Evolutionary conservation across 2,113 vertebrate genomes (phyloP), one percentile per base, ranked within the genome.

Genomic region (Cryptomyrus ogoouensis): DNA sequence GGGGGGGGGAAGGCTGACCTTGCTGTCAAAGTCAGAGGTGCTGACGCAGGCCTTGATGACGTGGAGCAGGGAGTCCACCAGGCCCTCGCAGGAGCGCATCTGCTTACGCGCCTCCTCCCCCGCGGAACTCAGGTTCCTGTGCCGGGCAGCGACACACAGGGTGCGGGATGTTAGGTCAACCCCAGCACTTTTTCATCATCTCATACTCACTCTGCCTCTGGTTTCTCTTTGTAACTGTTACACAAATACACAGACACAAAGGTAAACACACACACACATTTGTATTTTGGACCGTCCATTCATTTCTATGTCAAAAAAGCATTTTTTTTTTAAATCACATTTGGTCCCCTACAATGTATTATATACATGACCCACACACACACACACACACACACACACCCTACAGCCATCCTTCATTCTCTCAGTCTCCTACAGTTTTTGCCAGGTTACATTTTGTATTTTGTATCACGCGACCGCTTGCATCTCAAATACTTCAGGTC

Each of bases 1-100:
- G 31, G 0, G 31, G 66, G 46, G 53, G 17, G 9, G n/a, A n/a
- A 35, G 46, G 53, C 35, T 90, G 35, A 99, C 98, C 98, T 99
- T 99, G 96, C 98, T 99, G 95, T 99, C 98, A 0, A 99, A 99
- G 91, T 99, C 98, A 0, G 98, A 98, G 10, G 98, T 98, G 96
- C 97, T 99, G 93, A 99, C 98, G 44, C 98, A 99, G 0, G 98
- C 98, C 94, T 99, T 98, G 96, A 99, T 99, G 95, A 99, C 97
- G 0, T 98, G 97, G 1, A 99, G 95, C 90, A 99, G 95, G 0
- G 98, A 99, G 94, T 99, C 98, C 0, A 99, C 97, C 91, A 99
- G 95, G 0, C 98, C 98, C 12, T 99, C 98, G 0, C 98, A 99
- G 58, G 94, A 95, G 47, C 98, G 96, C 97, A 99, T 97, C 92